Percentiles rank a stretch among this genome's conserved stretches.
Conservation (phyloP, 1,140 invertebrate genomes). For the Brachionus manjavacas region DNA sequence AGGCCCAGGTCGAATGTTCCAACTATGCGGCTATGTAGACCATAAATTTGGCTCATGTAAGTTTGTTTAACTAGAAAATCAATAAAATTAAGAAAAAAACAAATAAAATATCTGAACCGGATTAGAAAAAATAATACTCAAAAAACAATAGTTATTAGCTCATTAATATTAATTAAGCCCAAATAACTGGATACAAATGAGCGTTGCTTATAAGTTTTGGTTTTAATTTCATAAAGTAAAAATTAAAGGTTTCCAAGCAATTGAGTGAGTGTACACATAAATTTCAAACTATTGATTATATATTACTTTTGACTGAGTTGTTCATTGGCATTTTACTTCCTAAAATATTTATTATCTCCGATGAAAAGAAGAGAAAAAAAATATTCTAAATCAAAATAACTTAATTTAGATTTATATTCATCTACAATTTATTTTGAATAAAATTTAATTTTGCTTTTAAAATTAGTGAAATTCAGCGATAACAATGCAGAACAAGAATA, state of each 20-base stretch:
- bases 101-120: constrained; percentile 3
- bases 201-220: not conserved
- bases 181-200: constrained; percentile 27
- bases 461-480: not conserved
- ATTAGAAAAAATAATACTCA: not conserved
- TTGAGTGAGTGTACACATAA: not conserved
- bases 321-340: not conserved
- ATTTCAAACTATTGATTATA: constrained; percentile 3
- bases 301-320: constrained; percentile 1
- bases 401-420: not conserved
- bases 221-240: not conserved
- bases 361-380: not conserved
- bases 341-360: not conserved
- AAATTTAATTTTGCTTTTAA: constrained; percentile 2
- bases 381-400: not conserved
- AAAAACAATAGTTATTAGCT: constrained; percentile 18
- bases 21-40: not conserved
- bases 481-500: not conserved
- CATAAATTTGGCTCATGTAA: not conserved
- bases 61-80: not conserved
- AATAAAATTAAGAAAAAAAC: constrained; percentile 3
- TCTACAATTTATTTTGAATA: not conserved
- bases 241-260: constrained; percentile 11
- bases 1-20: not conserved
- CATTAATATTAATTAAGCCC: constrained; percentile 35